Evolutionary conservation across 2,888 invertebrate genomes (phyloP).

Genomic region (Caenorhabditis imperialis): DNA sequence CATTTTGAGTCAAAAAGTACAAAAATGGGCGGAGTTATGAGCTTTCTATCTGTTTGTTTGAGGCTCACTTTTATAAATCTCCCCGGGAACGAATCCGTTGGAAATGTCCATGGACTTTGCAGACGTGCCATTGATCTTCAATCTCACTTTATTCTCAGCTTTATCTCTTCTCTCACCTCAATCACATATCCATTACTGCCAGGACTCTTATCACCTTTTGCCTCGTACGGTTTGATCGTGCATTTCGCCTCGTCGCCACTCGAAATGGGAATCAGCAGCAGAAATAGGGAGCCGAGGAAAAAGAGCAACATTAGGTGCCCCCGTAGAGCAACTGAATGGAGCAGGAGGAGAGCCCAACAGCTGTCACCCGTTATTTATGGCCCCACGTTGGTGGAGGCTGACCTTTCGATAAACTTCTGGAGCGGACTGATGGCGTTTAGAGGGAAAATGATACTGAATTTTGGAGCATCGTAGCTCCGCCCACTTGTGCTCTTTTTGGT

Average conservation of each 20-base stretch:
- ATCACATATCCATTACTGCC: slow-evolving; percentile 77
- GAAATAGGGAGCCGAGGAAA: slow-evolving; percentile 13
- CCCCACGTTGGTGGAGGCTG: slow-evolving; percentile 14
- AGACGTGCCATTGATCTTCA: slow-evolving; percentile 56
- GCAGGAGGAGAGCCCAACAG: slow-evolving; percentile 15
- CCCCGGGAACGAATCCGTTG: slow-evolving; percentile 73
- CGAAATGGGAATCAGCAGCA: slow-evolving; percentile 22
- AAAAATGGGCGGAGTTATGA: no score
- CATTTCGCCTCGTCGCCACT: slow-evolving; percentile 41
- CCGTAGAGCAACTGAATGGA: not conserved
- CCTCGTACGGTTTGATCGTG: slow-evolving; percentile 65
- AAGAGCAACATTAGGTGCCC: slow-evolving; percentile 47
- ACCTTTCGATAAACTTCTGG: slow-evolving; percentile 45
- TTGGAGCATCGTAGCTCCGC: no score
- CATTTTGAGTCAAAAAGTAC: no score
- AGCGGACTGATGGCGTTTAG: slow-evolving; percentile 6
- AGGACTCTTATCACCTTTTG: slow-evolving; percentile 63
- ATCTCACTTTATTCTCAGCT: not conserved
- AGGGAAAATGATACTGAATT: no score
- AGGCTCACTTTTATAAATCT: slow-evolving; percentile 68
- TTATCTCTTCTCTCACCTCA: slow-evolving; percentile 59
- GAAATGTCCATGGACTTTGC: slow-evolving; percentile 48
- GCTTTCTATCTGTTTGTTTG: no score
- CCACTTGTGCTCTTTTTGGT: no score
- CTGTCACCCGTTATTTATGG: slow-evolving; percentile 50